Evolutionary conservation across 2,113 vertebrate species (phyloP).

Genomic region (Clarias macrocephalus): DNA sequence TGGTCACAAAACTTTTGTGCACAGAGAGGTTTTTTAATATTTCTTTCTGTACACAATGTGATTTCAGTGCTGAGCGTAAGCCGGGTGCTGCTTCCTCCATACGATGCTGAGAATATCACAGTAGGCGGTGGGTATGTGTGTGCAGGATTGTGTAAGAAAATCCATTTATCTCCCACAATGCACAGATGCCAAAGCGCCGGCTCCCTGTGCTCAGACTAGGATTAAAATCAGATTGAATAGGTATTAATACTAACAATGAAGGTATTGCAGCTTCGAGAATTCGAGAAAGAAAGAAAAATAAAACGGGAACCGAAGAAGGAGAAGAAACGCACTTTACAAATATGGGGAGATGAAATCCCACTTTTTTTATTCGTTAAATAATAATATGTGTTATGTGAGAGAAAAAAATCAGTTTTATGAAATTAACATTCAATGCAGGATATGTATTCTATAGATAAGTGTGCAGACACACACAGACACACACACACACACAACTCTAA

Average conservation of each 20-base stretch:
- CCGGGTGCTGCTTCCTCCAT: constrained; percentile 32
- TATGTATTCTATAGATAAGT: too few species aligned
- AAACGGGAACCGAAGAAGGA: neutral
- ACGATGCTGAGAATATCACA: constrained; percentile 23
- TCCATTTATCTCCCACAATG: constrained; percentile 42
- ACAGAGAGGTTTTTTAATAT: neutral
- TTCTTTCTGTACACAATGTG: neutral
- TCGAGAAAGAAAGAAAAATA: neutral
- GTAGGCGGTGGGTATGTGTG: constrained; percentile 31
- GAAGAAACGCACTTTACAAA: neutral
- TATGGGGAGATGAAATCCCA: neutral
- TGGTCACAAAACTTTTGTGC: constrained; percentile 5
- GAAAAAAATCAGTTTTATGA: neutral
- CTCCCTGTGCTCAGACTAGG: constrained; percentile 3
- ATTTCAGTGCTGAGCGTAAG: constrained; percentile 21
- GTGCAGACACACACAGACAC: constrained; percentile 4
- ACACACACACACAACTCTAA: neutral
- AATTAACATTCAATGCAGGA: neutral
- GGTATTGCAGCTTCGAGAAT: constrained; percentile 7
- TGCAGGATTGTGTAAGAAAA: constrained; percentile 30
- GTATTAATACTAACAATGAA: neutral
- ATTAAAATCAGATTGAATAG: constrained; percentile 24
- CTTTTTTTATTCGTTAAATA: neutral
- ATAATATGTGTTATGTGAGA: neutral
- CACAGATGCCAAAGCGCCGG: neutral